phyloP scores from a whole-genome alignment of 2,113 vertebrate genomes.

The Cynocephalus volans region DNA sequence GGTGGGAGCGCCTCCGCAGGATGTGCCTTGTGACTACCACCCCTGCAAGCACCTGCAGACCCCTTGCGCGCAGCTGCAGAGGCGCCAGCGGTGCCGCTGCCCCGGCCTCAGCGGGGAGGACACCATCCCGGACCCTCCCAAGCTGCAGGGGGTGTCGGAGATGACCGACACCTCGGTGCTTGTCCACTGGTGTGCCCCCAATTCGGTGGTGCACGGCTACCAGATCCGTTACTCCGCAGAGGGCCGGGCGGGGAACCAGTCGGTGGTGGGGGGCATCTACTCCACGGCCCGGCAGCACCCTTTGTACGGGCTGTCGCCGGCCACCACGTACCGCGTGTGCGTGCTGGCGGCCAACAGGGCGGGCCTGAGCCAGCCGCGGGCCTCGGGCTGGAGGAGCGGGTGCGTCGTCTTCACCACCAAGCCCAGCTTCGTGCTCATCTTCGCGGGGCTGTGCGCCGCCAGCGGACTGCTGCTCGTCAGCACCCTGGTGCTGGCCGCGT shows the following conservation, averaged over 20 bases:
- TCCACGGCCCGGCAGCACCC: slow-evolving; percentile 87
- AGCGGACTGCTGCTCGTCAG: slow-evolving; percentile 86
- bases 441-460: slow-evolving; percentile 84
- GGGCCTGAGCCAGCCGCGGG: slow-evolving; percentile 84
- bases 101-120: slow-evolving; percentile 86
- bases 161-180: slow-evolving; percentile 88
- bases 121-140: slow-evolving; percentile 86
- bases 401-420: slow-evolving; percentile 89
- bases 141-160: slow-evolving; percentile 84
- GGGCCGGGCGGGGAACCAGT: slow-evolving; percentile 51
- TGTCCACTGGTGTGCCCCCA: slow-evolving; percentile 91
- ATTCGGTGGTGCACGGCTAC: slow-evolving; percentile 89
- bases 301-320: slow-evolving; percentile 86
- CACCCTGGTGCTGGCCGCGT: slow-evolving; percentile 85
- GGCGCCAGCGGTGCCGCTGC: slow-evolving; percentile 84
- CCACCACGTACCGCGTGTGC: slow-evolving; percentile 89
- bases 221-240: slow-evolving; percentile 83
- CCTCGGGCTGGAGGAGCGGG: neutral
- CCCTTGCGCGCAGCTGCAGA: slow-evolving; percentile 89
- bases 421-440: slow-evolving; percentile 81
- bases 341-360: slow-evolving; percentile 88
- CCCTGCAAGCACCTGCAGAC: slow-evolving; percentile 91
- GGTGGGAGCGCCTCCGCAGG: accelerated
- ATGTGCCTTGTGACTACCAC: slow-evolving; percentile 87
- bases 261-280: slow-evolving; percentile 85